These are phyloP conservation scores for Tipula confusa DNA, from an alignment of 2,888 invertebrate genomes.

Conservation along the genomic window DNA sequence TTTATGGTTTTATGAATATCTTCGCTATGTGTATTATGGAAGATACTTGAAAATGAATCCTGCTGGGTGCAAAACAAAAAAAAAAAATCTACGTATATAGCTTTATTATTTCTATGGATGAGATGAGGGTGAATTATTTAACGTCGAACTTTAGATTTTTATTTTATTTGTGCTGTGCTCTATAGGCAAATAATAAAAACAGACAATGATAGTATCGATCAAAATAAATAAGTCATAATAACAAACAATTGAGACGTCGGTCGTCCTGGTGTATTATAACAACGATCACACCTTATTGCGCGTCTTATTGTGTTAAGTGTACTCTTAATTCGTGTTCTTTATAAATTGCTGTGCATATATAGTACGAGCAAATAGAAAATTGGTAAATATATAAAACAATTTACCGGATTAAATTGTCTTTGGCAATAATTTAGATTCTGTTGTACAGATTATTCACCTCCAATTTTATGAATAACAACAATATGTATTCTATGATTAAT, in stretches of 20 bases:
- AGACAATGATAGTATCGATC: background rate
- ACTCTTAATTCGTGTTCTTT: background rate
- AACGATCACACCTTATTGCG: slow-evolving; percentile 4
- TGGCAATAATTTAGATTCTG: background rate
- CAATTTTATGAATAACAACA: background rate
- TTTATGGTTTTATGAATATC: slow-evolving; percentile 25
- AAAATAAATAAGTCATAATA: background rate
- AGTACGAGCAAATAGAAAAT: background rate
- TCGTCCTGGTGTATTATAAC: background rate
- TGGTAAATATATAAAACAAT: background rate
- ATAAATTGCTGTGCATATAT: background rate
- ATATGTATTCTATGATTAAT: slow-evolving; percentile 25
- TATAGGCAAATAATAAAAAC: background rate
- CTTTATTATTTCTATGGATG: background rate
- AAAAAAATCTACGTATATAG: background rate
- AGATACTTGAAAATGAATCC: slow-evolving; percentile 25
- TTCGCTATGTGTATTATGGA: slow-evolving; percentile 3
- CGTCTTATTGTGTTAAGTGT: background rate
- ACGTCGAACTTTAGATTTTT: background rate
- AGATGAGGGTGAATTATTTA: slow-evolving; percentile 20
- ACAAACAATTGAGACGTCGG: slow-evolving; percentile 12
- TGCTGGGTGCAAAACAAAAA: slow-evolving; percentile 7
- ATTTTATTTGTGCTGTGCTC: background rate
- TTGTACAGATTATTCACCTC: background rate
- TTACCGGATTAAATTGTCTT: background rate